Base-by-base conservation (phyloP, 2,888 invertebrate genomes). In the Galeopsomyia nigrocyanea region DNA sequence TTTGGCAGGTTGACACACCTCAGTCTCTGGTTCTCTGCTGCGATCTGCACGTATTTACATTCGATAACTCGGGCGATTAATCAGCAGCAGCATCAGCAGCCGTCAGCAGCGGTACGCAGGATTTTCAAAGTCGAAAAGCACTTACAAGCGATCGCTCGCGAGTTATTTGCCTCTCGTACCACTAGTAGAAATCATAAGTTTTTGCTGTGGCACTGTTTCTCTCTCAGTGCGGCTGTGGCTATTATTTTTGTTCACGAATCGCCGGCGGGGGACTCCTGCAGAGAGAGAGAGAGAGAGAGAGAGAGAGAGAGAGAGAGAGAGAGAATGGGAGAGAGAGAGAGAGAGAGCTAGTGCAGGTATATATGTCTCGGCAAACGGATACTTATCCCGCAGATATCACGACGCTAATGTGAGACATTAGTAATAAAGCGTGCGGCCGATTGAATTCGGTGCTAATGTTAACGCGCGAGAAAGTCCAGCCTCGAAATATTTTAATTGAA, bases 1-100 rank as follows among this genome's bases (percentile, higher is more conserved):
- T 83, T 83, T 81, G 82, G 83, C 82, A 83, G 83, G 82, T 83
- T 83, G 83, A 81, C 82, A 81, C 82, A 81, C 80, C 83, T 82
- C 79, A 1, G 79, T 70, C 75, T 65, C 68, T 68, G 63, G 58
- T 31, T 76, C 67, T 71, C 74, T 50, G 49, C 61, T 57, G 51
- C 70, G 65, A 63, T 51, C 60, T 63, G 53, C 39, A 56, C 53
- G 47, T 68, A 72, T 69, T 66, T 75, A 62, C 58, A 72, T 39
- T 65, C 53, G 53, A 63, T 63, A 68, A 74, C 49, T 55, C 51
- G 57, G 39, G 26, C 51, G 51, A 63, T 63, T 58, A 63, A 69
- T 69, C 50, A 50, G 17, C 39, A 21, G 68, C n/a, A n/a, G n/a
- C n/a, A n/a, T n/a, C n/a, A n/a, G n/a, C n/a, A n/a, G n/a, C n/a